Evolutionary conservation across 2,113 vertebrate species (phyloP).

Genomic region (Cairina moschata): DNA sequence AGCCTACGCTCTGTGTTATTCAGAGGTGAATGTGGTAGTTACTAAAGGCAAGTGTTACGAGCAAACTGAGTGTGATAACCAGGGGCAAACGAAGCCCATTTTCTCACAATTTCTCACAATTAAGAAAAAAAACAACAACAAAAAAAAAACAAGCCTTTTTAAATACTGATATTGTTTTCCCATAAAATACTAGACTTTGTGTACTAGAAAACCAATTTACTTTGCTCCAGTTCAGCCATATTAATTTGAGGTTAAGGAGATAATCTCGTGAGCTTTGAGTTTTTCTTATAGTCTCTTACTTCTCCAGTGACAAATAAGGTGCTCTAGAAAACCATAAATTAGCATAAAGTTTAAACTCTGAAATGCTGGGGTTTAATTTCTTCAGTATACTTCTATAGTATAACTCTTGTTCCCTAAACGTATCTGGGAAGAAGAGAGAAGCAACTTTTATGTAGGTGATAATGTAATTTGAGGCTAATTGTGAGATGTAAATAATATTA

Average conservation of each 20-base stretch:
- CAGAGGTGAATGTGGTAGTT: not conserved
- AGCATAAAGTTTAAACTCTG: not conserved
- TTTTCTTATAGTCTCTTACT: not conserved
- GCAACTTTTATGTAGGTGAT: not conserved
- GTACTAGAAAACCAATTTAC: not conserved
- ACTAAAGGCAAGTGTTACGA: not conserved
- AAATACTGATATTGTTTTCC: not conserved
- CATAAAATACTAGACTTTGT: not conserved
- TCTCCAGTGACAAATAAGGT: not conserved
- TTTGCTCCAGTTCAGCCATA: not conserved
- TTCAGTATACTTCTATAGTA: not conserved
- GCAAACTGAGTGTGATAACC: not conserved
- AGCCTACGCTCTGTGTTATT: not conserved
- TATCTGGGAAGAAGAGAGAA: not conserved
- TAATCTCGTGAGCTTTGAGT: not conserved
- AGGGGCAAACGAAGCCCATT: not conserved
- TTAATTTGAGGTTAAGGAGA: conserved; percentile 13
- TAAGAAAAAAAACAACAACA: not conserved
- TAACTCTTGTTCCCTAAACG: not conserved
- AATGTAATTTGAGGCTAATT: not conserved
- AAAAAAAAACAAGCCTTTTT: not conserved
- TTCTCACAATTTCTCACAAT: not conserved
- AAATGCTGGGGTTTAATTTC: not conserved
- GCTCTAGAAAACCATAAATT: not conserved
- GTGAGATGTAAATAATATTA: not conserved